These are phyloP conservation scores for Phanerotoma sp. DNA, from an alignment of 2,888 invertebrate species.

Conservation along the genomic window DNA sequence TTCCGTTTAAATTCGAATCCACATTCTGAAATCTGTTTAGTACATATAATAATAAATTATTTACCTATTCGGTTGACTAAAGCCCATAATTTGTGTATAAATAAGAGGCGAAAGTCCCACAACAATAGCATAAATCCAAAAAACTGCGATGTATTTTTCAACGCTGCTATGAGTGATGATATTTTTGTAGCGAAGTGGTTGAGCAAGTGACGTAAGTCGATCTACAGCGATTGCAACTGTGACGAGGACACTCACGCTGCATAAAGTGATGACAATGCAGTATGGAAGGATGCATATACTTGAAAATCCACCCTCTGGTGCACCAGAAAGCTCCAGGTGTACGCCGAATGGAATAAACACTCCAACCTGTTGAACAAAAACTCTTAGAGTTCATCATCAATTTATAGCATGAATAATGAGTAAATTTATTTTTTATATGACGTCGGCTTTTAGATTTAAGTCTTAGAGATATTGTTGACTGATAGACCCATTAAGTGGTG, in stretches of 20 bases:
- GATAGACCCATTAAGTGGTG: too few relatives aligned
- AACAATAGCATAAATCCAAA: slow-evolving; percentile 63
- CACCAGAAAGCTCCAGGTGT: slow-evolving; percentile 61
- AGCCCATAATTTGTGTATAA: slow-evolving; percentile 56
- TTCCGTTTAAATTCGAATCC: not conserved
- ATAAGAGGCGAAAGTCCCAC: slow-evolving; percentile 63
- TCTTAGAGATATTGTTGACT: too few relatives aligned
- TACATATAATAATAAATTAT: not conserved
- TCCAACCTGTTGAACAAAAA: slow-evolving; percentile 52
- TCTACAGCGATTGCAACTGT: slow-evolving; percentile 67
- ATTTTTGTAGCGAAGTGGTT: slow-evolving; percentile 66
- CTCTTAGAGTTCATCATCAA: not conserved
- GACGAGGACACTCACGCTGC: slow-evolving; percentile 64
- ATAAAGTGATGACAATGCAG: slow-evolving; percentile 62
- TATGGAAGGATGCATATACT: slow-evolving; percentile 63
- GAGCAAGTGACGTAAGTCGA: slow-evolving; percentile 64
- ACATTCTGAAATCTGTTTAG: not conserved
- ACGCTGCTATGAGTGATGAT: slow-evolving; percentile 66
- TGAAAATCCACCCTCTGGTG: slow-evolving; percentile 55
- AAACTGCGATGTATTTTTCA: slow-evolving; percentile 61
- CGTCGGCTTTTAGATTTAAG: too few relatives aligned
- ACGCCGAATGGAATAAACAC: slow-evolving; percentile 64
- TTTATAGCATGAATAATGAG: too few relatives aligned
- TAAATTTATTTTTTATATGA: too few relatives aligned
- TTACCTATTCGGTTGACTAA: slow-evolving; percentile 45